Evolutionary conservation across 2,888 invertebrate genomes (phyloP), one percentile per base, ranked within the genome.

Genomic region (Drosophila incognita): DNA sequence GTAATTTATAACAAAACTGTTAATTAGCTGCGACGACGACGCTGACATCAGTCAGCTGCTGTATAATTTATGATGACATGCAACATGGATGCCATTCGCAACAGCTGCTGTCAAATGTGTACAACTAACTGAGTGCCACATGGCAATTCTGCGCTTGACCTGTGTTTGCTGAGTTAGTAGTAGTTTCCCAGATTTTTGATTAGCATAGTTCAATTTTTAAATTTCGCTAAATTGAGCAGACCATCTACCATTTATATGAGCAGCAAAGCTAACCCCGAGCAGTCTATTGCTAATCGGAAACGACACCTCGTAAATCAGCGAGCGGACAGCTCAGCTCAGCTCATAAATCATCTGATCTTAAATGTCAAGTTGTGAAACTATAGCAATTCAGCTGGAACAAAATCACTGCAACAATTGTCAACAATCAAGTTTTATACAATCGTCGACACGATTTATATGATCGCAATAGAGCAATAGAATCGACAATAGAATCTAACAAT

Each of bases 1-100:
- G 83, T 92, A 91, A 92, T 92, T 92, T 92, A 92, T 90, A 91
- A 91, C 92, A 90, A 91, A 91, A 90, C 90, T 91, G 92, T 92
- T 92, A 92, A 92, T 92, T 92, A 92, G 92, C 92, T 90, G 91
- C 89, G 86, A 92, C 92, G 92, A 85, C 81, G 79, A 66, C 68
- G 72, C 80, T 82, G 85, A 87, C 84, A 85, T 83, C 83, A 87
- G 74, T 92, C 92, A 92, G 92, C 92, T 90, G 92, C 88, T 74
- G 52, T 72, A 61, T 89, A 85, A 91, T 92, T 91, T 90, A 91
- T 86, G 78, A 49, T 46, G 68, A 72, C 64, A 54, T 31, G 54
- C 35, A 52, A 15, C 46, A 13, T 29, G 59, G 48, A 33, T n/a
- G n/a, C 35, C 21, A 5, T 24, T 54, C 36, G 27, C 54, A 54